phyloP scores from a whole-genome alignment of 2,113 vertebrate species.

The Isurus oxyrinchus region DNA sequence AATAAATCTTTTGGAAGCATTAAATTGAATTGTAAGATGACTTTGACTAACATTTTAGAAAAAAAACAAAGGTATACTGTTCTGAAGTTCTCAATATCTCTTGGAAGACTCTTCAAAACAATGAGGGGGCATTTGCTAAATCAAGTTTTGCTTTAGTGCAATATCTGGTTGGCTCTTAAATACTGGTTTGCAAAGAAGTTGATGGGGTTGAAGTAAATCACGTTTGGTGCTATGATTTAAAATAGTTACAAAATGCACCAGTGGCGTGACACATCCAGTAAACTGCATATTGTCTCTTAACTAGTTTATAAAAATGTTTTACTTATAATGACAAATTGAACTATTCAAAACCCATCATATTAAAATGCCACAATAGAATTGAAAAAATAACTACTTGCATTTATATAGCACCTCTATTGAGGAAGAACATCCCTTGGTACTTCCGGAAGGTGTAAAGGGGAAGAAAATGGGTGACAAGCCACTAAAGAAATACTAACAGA shows the following conservation, averaged over 20 bases:
- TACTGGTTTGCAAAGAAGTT: neutral
- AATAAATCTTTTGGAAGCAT: neutral
- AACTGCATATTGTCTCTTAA: neutral
- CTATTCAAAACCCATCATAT: neutral
- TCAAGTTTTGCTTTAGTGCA: neutral
- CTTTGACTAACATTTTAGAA: neutral
- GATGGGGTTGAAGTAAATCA: neutral
- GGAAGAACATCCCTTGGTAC: neutral
- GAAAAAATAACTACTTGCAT: neutral
- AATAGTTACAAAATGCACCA: neutral
- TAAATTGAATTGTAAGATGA: neutral
- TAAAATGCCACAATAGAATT: neutral
- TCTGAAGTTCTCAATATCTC: neutral
- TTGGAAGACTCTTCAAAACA: neutral
- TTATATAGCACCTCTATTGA: neutral
- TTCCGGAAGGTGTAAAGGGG: neutral
- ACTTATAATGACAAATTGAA: neutral
- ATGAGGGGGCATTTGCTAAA: neutral
- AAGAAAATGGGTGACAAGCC: neutral
- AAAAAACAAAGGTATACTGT: neutral
- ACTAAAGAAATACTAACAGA: neutral
- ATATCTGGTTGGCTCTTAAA: neutral
- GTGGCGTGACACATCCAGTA: neutral
- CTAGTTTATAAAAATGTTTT: neutral
- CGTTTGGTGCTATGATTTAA: neutral